phyloP scores from a whole-genome alignment of 2,888 invertebrate species.

The Laspeyria flexula region DNA sequence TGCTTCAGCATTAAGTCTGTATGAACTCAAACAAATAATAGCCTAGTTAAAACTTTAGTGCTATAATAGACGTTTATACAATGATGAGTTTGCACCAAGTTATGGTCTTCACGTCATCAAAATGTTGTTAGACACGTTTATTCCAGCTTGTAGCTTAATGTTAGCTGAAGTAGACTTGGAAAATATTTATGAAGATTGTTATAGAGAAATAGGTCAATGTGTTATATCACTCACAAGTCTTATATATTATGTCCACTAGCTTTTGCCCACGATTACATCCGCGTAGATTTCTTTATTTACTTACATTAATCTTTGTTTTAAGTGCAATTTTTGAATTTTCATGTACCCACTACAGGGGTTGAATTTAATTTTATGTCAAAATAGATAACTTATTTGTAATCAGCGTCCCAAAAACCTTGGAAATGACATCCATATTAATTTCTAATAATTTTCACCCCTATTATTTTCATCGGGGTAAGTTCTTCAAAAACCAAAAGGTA shows the following conservation, averaged over 20 bases:
- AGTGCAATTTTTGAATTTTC: no score
- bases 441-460: no score
- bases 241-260: not conserved
- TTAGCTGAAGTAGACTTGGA: not conserved
- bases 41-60: conserved; percentile 18
- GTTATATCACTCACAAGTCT: not conserved
- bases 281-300: no score
- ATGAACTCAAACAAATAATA: conserved; percentile 23
- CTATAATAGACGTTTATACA: conserved; percentile 11
- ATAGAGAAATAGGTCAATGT: not conserved
- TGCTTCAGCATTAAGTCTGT: conserved; percentile 20
- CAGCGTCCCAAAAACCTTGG: no score
- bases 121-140: conserved; percentile 28
- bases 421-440: no score
- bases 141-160: conserved; percentile 4
- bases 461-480: no score
- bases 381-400: no score
- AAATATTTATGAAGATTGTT: not conserved
- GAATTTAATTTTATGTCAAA: no score
- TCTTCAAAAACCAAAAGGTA: no score
- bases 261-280: no score
- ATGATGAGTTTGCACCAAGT: conserved; percentile 31
- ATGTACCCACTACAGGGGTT: no score
- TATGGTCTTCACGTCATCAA: conserved; percentile 18
- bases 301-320: no score